Evolutionary conservation across 2,888 invertebrate species (phyloP), one percentile per base, ranked within the genome.

Genomic region (Pseudanteris insignis): DNA sequence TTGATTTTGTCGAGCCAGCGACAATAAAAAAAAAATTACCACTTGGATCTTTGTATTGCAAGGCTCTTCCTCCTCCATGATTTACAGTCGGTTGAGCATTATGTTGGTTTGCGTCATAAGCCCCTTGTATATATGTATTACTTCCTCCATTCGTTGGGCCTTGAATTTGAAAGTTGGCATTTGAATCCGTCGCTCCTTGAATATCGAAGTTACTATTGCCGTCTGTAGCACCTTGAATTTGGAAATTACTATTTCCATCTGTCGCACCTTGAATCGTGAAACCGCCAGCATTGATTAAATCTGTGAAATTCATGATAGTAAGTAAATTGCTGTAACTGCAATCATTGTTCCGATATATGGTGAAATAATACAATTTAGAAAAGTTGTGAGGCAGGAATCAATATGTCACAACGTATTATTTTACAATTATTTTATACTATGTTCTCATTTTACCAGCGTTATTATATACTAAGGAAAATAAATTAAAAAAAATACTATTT

Each of bases 41-140:
- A 63, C 70, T 75, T 9, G 77, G 74, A 61, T 78, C 77, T 53
- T 71, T 67, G 57, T 79, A 79, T 9, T 76, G 62, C 21, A 78
- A 67, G 2, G 78, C 69, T 47, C 74, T 68, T 1, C 62, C 64
- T 2, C 36, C 26, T 12, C 63, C 65, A 8, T 61, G 54, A 34
- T 51, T 51, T n/a, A 37, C 24, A 6, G 11, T 50, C 3, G 33
- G 34, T 30, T 53, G 46, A 3, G 29, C 51, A 10, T 65, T 11
- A 2, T 34, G 43, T 48, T 65, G 67, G n/a, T n/a, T n/a, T n/a
- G n/a, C n/a, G 11, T 75, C 69, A 15, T 78, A 75, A 1, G 72
- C 64, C 11, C 66, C 65, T 30, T 72, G 73, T 14, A 71, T 58
- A 4, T 64, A 41, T 1, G 72, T 64, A 24, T 75, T 50, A 2